Conservation (phyloP, 1,140 invertebrate genomes). For the Latrodectus geometricus region DNA sequence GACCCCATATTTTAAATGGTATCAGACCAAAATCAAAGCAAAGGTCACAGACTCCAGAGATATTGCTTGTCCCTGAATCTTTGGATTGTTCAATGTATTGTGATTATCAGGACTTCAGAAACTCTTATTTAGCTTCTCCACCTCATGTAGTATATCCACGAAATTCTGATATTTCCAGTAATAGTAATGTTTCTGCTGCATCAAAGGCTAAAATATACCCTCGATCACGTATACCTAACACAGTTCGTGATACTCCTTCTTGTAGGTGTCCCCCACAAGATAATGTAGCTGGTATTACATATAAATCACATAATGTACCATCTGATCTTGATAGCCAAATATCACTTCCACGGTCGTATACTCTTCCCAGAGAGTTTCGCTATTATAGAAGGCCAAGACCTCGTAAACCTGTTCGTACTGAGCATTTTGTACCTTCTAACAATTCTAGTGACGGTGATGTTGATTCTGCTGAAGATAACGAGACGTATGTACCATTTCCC, state of each 20-base stretch:
- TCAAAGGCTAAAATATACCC: slow-evolving; percentile 54
- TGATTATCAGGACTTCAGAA: slow-evolving; percentile 66
- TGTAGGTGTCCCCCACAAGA: slow-evolving; percentile 29
- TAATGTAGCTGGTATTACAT: slow-evolving; percentile 67
- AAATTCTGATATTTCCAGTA: slow-evolving; percentile 60
- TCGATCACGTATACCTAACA: slow-evolving; percentile 35
- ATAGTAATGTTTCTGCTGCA: slow-evolving; percentile 58
- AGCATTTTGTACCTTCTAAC: slow-evolving; percentile 80
- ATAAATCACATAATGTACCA: slow-evolving; percentile 73
- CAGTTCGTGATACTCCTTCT: slow-evolving; percentile 47
- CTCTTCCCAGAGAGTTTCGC: slow-evolving; percentile 84
- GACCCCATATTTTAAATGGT: slow-evolving; percentile 40
- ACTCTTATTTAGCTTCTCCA: slow-evolving; percentile 48
- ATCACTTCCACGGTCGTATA: slow-evolving; percentile 84
- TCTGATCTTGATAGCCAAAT: slow-evolving; percentile 83
- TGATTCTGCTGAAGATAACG: slow-evolving; percentile 66
- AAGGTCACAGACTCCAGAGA: slow-evolving; percentile 79
- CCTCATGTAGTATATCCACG: slow-evolving; percentile 44
- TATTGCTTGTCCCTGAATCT: slow-evolving; percentile 81
- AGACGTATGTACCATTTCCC: slow-evolving; percentile 52
- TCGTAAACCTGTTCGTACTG: slow-evolving; percentile 72
- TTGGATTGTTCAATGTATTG: slow-evolving; percentile 69
- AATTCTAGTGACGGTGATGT: slow-evolving; percentile 84
- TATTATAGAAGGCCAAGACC: slow-evolving; percentile 75
- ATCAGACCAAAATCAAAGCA: slow-evolving; percentile 66